Evolutionary conservation across 1,140 invertebrate genomes (phyloP), one percentile per base, ranked within the genome.

Genomic region (Drosophila arawakana): DNA sequence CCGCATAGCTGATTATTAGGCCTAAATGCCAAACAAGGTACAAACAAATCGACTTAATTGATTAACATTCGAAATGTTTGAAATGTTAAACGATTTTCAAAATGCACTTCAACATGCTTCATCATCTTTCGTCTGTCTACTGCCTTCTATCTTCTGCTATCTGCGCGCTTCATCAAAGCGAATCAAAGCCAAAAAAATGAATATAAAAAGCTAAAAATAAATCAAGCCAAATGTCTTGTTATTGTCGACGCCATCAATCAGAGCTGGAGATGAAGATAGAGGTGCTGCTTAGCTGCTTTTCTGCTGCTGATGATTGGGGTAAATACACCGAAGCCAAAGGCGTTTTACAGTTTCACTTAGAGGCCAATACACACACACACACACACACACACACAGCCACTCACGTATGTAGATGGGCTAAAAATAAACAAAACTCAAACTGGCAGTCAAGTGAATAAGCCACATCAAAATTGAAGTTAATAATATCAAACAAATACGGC

Each of bases 241-340:
- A 41, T 60, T 83, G 80, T 89, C 71, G 74, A 89, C 84, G 80
- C 80, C 84, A 89, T 89, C 84, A 89, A 89, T 89, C 84, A 89
- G 55, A 52, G 47, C 47, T 65, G n/a, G 47, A 69, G 61, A 44
- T 63, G 58, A 66, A 62, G 65, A 25, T 44, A 34, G 11, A 46
- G 39, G 15, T 39, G 39, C 15, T 62, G 25, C 6, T 30, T 30
- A 30, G 25, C 25, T 30, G 25, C 25, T 30, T 30, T 30, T 4
- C 25, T 30, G 54, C 37, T 47, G 34, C 39, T 11, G 65, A 11
- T 61, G 50, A 37, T 21, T 61, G 39, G 35, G 62, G 41, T 35
- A 47, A 18, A 7, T 13, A 9, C 41, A 37, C 41, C 62, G 70
- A 76, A 78, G 84, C 84, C 84, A 78, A 78, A 88, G 84, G 84